These are phyloP conservation scores for Aptenodytes patagonicus DNA, from an alignment of 2,113 vertebrate genomes.

Conservation along the genomic window DNA sequence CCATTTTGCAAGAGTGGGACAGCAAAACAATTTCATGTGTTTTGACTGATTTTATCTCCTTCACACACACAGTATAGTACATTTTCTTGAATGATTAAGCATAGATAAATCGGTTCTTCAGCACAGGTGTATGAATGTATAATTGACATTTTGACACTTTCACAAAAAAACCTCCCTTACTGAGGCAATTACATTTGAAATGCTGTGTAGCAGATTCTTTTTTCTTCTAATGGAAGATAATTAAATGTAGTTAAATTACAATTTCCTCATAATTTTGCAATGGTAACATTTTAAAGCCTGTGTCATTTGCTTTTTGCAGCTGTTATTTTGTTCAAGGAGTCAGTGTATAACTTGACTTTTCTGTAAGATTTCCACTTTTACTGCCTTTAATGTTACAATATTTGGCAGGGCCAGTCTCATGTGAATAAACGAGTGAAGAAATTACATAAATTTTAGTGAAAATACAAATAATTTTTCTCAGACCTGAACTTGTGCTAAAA, in stretches of 20 bases:
- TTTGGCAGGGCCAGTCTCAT: background rate
- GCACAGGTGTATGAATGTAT: background rate
- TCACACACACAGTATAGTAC: background rate
- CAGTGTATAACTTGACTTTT: background rate
- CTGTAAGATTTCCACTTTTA: background rate
- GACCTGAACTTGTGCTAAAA: background rate
- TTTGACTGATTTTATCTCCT: background rate
- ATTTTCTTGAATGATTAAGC: background rate
- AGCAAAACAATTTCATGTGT: background rate
- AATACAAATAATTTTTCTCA: background rate
- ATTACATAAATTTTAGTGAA: background rate
- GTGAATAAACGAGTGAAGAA: background rate
- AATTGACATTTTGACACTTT: background rate
- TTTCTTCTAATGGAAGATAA: background rate
- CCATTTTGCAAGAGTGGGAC: background rate
- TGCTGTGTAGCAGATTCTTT: background rate
- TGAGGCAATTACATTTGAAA: background rate
- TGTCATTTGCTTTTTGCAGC: conserved; percentile 28
- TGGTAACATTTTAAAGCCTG: background rate
- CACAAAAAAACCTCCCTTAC: background rate
- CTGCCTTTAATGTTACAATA: background rate
- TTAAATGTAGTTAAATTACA: background rate
- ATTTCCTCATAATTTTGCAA: conserved; percentile 11
- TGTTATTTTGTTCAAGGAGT: conserved; percentile 27
- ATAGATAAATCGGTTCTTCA: background rate